Conservation (phyloP, 2,113 vertebrate genomes). For the Toxostoma redivivum region DNA sequence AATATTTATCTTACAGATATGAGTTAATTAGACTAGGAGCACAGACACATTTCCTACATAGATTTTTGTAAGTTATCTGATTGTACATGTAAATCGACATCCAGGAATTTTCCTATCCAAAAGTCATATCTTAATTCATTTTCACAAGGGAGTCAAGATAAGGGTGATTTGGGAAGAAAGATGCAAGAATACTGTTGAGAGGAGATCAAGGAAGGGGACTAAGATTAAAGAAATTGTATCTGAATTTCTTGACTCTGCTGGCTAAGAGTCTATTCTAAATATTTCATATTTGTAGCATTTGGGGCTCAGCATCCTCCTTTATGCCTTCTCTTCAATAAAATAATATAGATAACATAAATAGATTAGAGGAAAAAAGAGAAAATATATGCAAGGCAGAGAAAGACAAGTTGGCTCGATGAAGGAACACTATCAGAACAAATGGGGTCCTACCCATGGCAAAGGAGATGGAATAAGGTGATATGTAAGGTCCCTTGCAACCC, state of each 20-base stretch:
- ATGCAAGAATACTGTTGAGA: not conserved
- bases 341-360: not conserved
- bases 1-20: slow-evolving; percentile 37
- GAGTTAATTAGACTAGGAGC: not conserved
- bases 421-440: not conserved
- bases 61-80: slow-evolving; percentile 34
- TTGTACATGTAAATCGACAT: slow-evolving; percentile 48
- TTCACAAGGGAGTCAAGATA: slow-evolving; percentile 49
- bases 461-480: not conserved
- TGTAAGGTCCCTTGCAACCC: not conserved
- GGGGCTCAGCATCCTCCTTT: not conserved
- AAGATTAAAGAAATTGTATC: not conserved
- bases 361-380: not conserved
- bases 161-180: not conserved
- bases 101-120: slow-evolving; percentile 14
- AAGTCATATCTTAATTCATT: slow-evolving; percentile 51
- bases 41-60: not conserved
- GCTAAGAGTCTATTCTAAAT: not conserved
- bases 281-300: not conserved
- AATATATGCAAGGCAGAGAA: not conserved
- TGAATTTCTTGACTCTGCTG: not conserved
- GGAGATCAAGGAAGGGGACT: not conserved
- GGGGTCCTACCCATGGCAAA: too few relatives aligned
- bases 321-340: not conserved
- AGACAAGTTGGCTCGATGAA: not conserved